Conservation (phyloP, 2,888 invertebrate genomes). For the Diarsia mendica region DNA sequence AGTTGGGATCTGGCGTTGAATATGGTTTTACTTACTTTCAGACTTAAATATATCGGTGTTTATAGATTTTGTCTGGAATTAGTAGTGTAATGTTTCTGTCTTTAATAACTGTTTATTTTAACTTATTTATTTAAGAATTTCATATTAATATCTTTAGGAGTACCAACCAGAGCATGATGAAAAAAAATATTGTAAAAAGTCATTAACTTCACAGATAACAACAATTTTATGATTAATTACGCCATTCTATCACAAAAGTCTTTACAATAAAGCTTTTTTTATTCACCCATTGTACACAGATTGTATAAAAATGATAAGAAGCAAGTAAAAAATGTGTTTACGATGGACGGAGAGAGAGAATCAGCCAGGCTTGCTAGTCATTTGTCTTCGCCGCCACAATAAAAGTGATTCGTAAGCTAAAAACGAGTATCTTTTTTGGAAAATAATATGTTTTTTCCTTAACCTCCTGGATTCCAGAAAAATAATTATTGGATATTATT, state of each 20-base stretch:
- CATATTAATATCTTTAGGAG: neutral
- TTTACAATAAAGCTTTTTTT: constrained; percentile 42
- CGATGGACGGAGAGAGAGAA: constrained; percentile 59
- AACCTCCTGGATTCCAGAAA: too few relatives aligned
- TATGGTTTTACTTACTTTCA: neutral
- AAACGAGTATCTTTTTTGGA: constrained; percentile 54
- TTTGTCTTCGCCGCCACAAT: constrained; percentile 70
- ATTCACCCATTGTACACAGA: constrained; percentile 52
- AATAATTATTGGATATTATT: too few relatives aligned
- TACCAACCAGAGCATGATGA: neutral
- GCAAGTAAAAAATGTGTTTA: constrained; percentile 66
- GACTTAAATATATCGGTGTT: neutral
- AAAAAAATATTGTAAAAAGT: neutral
- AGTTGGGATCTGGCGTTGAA: constrained; percentile 8
- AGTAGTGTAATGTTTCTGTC: neutral
- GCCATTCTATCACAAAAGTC: constrained; percentile 17
- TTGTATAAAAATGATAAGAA: constrained; percentile 54
- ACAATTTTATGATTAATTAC: constrained; percentile 29
- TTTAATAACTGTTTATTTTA: neutral
- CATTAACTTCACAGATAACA: neutral
- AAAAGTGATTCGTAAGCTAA: constrained; percentile 69
- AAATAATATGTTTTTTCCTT: constrained; percentile 63
- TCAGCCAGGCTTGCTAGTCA: constrained; percentile 64
- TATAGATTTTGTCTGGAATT: neutral
- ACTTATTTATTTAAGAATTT: neutral